phyloP scores from a whole-genome alignment of 2,888 invertebrate genomes.

The Uloborus plumipes region DNA sequence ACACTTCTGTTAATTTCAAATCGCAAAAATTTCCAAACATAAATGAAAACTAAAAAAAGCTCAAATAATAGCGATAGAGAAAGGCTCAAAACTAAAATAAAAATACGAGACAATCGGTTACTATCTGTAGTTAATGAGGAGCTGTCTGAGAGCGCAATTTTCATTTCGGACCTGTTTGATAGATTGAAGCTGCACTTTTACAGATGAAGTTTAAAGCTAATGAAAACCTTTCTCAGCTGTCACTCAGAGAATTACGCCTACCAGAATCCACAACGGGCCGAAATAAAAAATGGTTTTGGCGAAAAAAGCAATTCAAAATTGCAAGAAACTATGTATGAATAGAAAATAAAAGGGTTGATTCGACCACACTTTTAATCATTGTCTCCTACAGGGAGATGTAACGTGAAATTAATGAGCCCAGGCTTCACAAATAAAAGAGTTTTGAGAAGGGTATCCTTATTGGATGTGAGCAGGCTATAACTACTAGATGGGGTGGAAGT shows the following conservation, averaged over 20 bases:
- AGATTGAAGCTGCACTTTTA: constrained; percentile 60
- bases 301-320: constrained; percentile 54
- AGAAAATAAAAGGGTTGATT: constrained; percentile 59
- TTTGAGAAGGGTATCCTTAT: constrained; percentile 18
- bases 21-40: constrained; percentile 33
- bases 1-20: constrained; percentile 46
- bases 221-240: constrained; percentile 63
- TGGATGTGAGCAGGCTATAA: constrained; percentile 10
- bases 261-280: constrained; percentile 37
- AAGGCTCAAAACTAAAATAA: constrained; percentile 54
- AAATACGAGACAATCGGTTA: constrained; percentile 60
- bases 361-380: constrained; percentile 59
- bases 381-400: constrained; percentile 39
- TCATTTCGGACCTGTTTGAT: constrained; percentile 55
- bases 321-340: constrained; percentile 57
- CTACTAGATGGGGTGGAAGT: too few relatives aligned
- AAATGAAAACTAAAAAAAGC: constrained; percentile 37
- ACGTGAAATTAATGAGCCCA: constrained; percentile 57
- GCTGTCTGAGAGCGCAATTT: constrained; percentile 58
- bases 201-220: constrained; percentile 62
- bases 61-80: constrained; percentile 48
- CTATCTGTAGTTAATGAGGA: constrained; percentile 62
- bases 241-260: constrained; percentile 61
- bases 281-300: constrained; percentile 55
- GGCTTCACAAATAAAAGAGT: constrained; percentile 39